phyloP scores from a whole-genome alignment of 2,113 vertebrate genomes.

The Phainopepla nitens region DNA sequence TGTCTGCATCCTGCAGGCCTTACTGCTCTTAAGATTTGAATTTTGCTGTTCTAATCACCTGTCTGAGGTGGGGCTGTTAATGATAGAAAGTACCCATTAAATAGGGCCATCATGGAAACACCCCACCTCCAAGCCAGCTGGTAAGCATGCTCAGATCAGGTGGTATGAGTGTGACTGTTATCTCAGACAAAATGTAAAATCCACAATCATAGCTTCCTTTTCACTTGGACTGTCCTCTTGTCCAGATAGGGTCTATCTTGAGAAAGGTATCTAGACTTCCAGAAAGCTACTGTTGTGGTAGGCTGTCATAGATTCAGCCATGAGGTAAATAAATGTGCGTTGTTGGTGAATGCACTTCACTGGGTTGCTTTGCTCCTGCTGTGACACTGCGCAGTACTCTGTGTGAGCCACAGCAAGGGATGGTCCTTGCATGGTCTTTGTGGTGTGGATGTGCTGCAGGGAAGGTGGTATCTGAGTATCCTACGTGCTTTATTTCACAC shows the following conservation, averaged over 20 bases:
- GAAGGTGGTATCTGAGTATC: neutral
- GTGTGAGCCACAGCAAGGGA: neutral
- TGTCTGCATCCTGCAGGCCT: neutral
- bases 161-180: neutral
- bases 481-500: neutral
- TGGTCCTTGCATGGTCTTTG: rapidly evolving
- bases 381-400: rapidly evolving
- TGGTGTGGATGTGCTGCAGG: neutral
- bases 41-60: neutral
- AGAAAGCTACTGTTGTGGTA: neutral
- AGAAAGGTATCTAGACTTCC: neutral
- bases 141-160: neutral
- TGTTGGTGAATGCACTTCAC: neutral
- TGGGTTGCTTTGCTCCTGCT: neutral
- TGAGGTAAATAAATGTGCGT: neutral
- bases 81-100: neutral
- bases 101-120: neutral
- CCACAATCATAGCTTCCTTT: neutral
- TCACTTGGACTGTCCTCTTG: neutral
- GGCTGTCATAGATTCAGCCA: neutral
- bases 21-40: neutral
- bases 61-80: neutral
- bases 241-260: neutral
- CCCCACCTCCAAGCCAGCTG: neutral
- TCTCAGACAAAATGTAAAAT: neutral